Base-by-base conservation (phyloP, 1,140 invertebrate species). In the Luehdorfia chinensis region DNA sequence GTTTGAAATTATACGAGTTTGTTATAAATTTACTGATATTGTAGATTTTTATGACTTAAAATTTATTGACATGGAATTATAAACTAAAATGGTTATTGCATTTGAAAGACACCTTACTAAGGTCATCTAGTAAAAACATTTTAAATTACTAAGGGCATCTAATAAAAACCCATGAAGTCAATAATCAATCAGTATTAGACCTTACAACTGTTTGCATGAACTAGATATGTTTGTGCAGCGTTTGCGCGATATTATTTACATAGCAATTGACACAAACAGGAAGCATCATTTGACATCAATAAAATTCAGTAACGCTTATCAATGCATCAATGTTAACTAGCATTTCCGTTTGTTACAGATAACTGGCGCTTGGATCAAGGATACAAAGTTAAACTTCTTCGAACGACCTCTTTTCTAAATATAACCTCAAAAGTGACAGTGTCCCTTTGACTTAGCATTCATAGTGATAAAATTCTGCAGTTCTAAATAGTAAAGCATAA, bases 291-390 rank as follows among this genome's bases (percentile, higher is more conserved):
- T 16, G 13, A 41, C 7, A 14, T 27, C 4, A 25, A 21, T 21
- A 7, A 16, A 39, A 2, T 23, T n/a, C 37, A 41, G 6, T 27
- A 41, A 12, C 12, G 15, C 13, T 27, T 2, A 21, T 21, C n/a
- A 36, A 30, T 28, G 30, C 27, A 21, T 44, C 14, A 13, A 27
- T 47, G 30, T 48, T 37, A 31, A 36, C 18, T 43, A 12, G 6
- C 27, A 41, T 50, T 47, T 55, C 51, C 44, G 18, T 50, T 55
- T 58, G 56, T 59, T 59, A 14, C 56, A 59, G 56, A 55, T 59
- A 47, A 34, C 45, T 36, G 44, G 31, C 36, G 30, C 6, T 32
- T 11, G 27, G 27, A 46, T 43, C 27, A 37, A 37, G 37, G 6
- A 25, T n/a, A n/a, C 18, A 21, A 37, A 15, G 18, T 12, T n/a